Base-by-base conservation (phyloP, 2,113 vertebrate species). In the Cyphomyrus plagiostoma region DNA sequence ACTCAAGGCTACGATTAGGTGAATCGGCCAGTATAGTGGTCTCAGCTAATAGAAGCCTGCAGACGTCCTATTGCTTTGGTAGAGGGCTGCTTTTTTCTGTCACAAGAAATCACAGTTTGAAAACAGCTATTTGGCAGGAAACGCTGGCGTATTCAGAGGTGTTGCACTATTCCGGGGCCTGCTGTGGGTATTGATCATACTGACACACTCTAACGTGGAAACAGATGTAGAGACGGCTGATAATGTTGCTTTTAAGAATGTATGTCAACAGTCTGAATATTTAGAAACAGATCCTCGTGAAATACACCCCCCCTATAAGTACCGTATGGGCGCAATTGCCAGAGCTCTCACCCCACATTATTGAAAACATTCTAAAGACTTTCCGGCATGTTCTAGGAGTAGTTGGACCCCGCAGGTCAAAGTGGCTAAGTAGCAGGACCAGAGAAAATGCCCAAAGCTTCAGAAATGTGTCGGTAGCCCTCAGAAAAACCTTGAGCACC, bases 1-100 rank as follows among this genome's bases (percentile, higher is more conserved):
- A 84, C 82, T 84, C 50, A 87, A 87, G 85, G 85, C 85, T 87
- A 35, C 50, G 85, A 87, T 87, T 53, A 87, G 26, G 50, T 53
- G 85, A 56, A 39, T 48, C 23, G 26, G 85, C 10, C 30, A 1
- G n/a, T 35, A 30, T 35, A 19, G 13, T n/a, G 30, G 85, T 35
- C 26, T 87, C 50, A 5, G 26, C 8, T 52, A 53, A 87, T 42
- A 87, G 50, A 53, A 23, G 49, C 26, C 48, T 53, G 85, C 17
- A 87, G 85, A 53, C 7, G 85, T 48, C 30, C n/a, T n/a, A 53
- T 30, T 56, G 21, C 83, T 26, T 86, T 48, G 13, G 21, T 50
- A 50, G 42, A 23, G 11, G 26, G 46, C 7, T n/a, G 9, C 26
- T 48, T 86, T 85, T 48, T 30, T 86, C 4, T 86, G 83, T 49